phyloP scores from a whole-genome alignment of 2,888 invertebrate species.

The Melolontha melolontha region DNA sequence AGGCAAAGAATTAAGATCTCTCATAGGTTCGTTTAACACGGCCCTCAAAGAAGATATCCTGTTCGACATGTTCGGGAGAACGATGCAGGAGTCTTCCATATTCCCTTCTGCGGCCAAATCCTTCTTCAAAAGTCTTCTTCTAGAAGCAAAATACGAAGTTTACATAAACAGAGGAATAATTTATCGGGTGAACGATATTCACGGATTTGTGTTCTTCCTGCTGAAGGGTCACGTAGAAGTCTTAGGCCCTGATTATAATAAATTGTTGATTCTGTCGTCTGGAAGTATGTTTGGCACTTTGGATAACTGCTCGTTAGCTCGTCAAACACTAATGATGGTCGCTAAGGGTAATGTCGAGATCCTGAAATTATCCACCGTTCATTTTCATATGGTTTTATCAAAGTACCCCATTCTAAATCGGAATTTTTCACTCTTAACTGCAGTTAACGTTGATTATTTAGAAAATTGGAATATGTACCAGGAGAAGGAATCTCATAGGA shows the following conservation, averaged over 20 bases:
- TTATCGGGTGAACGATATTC: conserved; percentile 49
- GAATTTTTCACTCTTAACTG: conserved; percentile 41
- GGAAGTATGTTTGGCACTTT: conserved; percentile 54
- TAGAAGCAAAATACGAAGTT: conserved; percentile 42
- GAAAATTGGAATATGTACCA: conserved; percentile 23
- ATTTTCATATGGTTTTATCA: conserved; percentile 48
- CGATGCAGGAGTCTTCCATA: conserved; percentile 41
- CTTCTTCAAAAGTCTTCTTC: conserved; percentile 47
- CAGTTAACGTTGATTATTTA: conserved; percentile 48
- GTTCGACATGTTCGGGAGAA: conserved; percentile 46
- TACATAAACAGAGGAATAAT: conserved; percentile 42
- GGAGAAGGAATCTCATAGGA: not conserved
- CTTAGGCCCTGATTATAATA: conserved; percentile 52
- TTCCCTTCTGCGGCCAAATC: conserved; percentile 43
- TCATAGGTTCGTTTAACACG: conserved; percentile 44
- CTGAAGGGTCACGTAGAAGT: conserved; percentile 51
- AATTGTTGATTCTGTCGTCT: conserved; percentile 43
- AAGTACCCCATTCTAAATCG: conserved; percentile 45
- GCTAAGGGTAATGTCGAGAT: conserved; percentile 52
- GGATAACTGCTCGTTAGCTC: conserved; percentile 45
- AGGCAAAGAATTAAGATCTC: conserved; percentile 42
- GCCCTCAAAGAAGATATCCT: conserved; percentile 50
- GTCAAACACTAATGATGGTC: conserved; percentile 52
- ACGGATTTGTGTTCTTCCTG: conserved; percentile 49
- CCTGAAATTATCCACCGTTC: conserved; percentile 44